phyloP scores from a whole-genome alignment of 2,113 vertebrate genomes.

The Galeopterus variegatus region DNA sequence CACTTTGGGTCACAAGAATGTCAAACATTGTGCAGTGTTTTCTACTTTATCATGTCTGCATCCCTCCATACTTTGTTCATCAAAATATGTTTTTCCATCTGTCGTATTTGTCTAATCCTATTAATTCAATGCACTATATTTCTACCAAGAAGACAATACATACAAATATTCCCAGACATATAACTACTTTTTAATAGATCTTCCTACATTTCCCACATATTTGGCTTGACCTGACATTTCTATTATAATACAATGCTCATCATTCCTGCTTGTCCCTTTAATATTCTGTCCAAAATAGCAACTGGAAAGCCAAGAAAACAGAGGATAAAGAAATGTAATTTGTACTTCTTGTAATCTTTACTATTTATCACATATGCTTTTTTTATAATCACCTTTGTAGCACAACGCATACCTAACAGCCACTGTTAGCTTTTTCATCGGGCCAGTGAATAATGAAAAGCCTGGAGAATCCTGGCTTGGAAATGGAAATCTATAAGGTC shows the following conservation, averaged over 20 bases:
- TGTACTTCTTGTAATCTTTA: neutral
- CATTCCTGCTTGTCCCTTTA: slow-evolving; percentile 38
- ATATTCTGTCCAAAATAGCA: slow-evolving; percentile 32
- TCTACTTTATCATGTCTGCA: neutral
- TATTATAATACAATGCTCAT: slow-evolving; percentile 1
- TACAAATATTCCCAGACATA: slow-evolving; percentile 28
- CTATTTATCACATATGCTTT: slow-evolving; percentile 54
- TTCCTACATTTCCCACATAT: neutral
- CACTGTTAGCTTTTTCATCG: neutral
- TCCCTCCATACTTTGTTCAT: neutral
- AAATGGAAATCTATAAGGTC: neutral
- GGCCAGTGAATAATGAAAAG: neutral
- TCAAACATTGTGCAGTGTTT: neutral
- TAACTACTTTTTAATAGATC: neutral
- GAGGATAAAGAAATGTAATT: slow-evolving; percentile 6
- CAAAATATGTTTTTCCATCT: slow-evolving; percentile 15
- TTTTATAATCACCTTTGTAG: neutral
- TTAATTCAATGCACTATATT: slow-evolving; percentile 32
- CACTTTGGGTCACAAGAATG: neutral
- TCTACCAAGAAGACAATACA: slow-evolving; percentile 49
- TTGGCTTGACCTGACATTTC: slow-evolving; percentile 25
- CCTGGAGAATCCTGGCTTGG: neutral
- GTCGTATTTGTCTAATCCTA: slow-evolving; percentile 46
- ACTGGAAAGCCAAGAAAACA: neutral
- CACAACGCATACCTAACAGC: neutral